Percentiles rank a stretch among this genome's conserved stretches.
These are phyloP conservation scores for Danio jaintianensis DNA, from an alignment of 2,797 vertebrate genomes.

Conservation along the genomic window DNA sequence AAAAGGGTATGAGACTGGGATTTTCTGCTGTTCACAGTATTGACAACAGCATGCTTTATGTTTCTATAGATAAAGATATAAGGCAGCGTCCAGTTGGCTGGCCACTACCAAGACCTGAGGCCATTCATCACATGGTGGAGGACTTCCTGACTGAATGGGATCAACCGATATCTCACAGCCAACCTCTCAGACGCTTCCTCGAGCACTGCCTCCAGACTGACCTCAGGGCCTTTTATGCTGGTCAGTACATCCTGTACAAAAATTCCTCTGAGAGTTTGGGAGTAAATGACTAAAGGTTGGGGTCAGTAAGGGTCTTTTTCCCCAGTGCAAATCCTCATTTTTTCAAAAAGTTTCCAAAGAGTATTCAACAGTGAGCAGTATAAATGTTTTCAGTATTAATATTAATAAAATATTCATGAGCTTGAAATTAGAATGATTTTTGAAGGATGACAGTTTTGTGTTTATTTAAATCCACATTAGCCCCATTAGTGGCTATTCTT, in stretches of 20 bases:
- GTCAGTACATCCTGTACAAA: conserved; percentile 67
- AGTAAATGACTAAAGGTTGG: too few relatives aligned
- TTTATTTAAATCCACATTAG: too few relatives aligned
- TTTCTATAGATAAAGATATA: conserved; percentile 85
- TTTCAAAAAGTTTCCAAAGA: too few relatives aligned
- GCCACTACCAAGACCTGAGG: conserved; percentile 87
- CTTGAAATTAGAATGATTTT: neutral
- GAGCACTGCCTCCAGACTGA: conserved; percentile 92
- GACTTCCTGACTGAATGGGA: conserved; percentile 98
- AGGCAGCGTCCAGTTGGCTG: conserved; percentile 82
- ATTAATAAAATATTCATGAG: neutral
- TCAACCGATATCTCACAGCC: conserved; percentile 86
- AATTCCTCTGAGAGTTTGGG: neutral
- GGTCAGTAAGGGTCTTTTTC: too few relatives aligned
- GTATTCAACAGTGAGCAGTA: neutral
- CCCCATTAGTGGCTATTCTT: too few relatives aligned
- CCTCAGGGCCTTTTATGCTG: conserved; percentile 91
- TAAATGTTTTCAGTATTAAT: neutral
- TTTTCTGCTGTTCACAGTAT: neutral
- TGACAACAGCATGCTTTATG: neutral
- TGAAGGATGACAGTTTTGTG: neutral
- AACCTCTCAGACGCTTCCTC: conserved; percentile 91
- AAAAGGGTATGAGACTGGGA: neutral
- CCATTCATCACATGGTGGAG: conserved; percentile 93
- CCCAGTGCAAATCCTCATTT: too few relatives aligned